phyloP scores from a whole-genome alignment of 1,140 invertebrate genomes.

The Bombus superbus region DNA sequence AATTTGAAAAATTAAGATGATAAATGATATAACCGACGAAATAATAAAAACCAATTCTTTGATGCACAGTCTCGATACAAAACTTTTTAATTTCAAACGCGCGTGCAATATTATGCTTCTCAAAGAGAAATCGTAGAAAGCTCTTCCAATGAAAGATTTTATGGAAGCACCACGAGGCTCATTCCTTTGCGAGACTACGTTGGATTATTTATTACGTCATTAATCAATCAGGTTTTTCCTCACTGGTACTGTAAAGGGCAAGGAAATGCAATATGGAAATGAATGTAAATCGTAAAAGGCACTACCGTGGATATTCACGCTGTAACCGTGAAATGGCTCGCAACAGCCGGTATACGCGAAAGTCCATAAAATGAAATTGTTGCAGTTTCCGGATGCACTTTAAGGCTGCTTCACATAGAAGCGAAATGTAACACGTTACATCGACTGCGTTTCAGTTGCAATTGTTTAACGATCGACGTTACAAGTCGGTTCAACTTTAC shows the following conservation, averaged over 20 bases:
- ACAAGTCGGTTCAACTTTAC: slow-evolving; percentile 24
- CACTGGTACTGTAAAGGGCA: slow-evolving; percentile 63
- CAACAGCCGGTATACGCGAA: slow-evolving; percentile 55
- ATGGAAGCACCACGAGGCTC: slow-evolving; percentile 61
- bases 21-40: background rate
- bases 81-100: background rate
- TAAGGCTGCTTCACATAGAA: slow-evolving; percentile 27
- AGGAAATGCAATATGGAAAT: slow-evolving; percentile 73
- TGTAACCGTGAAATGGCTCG: slow-evolving; percentile 69
- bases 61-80: background rate
- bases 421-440: slow-evolving; percentile 18
- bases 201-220: slow-evolving; percentile 72
- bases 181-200: slow-evolving; percentile 58
- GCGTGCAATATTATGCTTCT: background rate
- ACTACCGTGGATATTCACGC: slow-evolving; percentile 61
- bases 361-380: slow-evolving; percentile 76
- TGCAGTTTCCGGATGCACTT: slow-evolving; percentile 67
- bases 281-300: slow-evolving; percentile 77
- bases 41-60: background rate
- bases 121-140: slow-evolving; percentile 36
- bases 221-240: slow-evolving; percentile 71
- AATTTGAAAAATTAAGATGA: too few species aligned
- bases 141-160: slow-evolving; percentile 39
- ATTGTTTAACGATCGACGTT: slow-evolving; percentile 42
- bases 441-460: slow-evolving; percentile 26